A percentile compares a stretch with the other conserved stretches of the same genome.
phyloP scores from a whole-genome alignment of 1,140 invertebrate genomes.

The Penaeus vannamei region DNA sequence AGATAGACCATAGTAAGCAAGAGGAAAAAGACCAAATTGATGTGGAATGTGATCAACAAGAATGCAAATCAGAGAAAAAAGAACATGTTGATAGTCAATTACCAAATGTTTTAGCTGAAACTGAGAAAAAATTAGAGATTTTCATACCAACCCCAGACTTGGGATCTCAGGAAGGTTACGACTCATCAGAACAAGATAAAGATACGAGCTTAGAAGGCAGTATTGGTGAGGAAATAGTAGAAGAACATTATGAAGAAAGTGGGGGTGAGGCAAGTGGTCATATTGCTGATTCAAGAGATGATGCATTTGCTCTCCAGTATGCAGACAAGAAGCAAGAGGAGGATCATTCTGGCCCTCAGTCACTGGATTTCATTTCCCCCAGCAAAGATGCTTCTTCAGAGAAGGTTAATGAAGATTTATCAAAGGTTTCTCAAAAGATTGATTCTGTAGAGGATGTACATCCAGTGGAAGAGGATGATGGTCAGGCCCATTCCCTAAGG shows the following conservation, averaged over 20 bases:
- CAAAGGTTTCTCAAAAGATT: not conserved
- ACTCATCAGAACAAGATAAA: constrained; percentile 38
- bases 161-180: constrained; percentile 26
- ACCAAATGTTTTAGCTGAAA: not conserved
- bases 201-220: constrained; percentile 51
- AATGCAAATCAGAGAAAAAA: too few species aligned
- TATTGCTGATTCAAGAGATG: not conserved
- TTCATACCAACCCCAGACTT: constrained; percentile 48
- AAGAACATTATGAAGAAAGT: constrained; percentile 37
- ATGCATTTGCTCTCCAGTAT: too few species aligned
- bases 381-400: too few species aligned
- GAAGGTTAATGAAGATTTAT: not conserved
- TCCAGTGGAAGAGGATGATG: not conserved
- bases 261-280: constrained; percentile 13
- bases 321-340: not conserved
- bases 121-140: constrained; percentile 57
- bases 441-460: not conserved
- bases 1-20: too few species aligned
- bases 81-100: not conserved
- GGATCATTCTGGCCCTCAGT: not conserved
- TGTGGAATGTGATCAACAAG: too few species aligned
- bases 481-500: not conserved
- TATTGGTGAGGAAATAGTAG: constrained; percentile 51
- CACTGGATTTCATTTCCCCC: too few species aligned
- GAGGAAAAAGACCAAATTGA: too few species aligned